These are phyloP conservation scores for Ditylenchus weischeri DNA, from an alignment of 2,888 invertebrate species.

Conservation along the genomic window DNA sequence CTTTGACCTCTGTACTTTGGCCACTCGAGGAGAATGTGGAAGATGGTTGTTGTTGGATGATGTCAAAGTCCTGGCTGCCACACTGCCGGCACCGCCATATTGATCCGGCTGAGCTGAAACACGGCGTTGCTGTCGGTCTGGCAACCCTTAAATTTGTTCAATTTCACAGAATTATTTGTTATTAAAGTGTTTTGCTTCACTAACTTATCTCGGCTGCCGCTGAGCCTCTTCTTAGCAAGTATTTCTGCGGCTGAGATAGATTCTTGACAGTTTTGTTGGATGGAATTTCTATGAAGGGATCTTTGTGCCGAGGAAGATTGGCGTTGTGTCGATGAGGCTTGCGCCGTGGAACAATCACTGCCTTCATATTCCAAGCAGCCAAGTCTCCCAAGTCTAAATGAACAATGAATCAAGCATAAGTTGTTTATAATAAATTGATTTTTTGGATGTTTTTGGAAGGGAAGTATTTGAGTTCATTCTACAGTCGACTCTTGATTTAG, in stretches of 20 bases:
- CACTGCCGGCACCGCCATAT: constrained; percentile 6
- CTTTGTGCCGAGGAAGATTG: not conserved
- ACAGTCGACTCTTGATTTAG: too few species aligned
- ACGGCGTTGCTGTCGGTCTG: not conserved
- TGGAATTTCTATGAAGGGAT: constrained; percentile 7
- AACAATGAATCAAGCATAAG: too few species aligned
- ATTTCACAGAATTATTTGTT: not conserved
- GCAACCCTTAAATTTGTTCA: not conserved
- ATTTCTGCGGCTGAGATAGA: not conserved
- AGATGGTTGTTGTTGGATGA: not conserved
- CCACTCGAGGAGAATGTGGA: not conserved
- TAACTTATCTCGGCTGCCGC: constrained; percentile 6
- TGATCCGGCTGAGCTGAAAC: not conserved
- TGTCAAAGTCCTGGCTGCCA: not conserved
- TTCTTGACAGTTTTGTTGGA: not conserved
- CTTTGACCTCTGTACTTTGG: constrained; percentile 1
- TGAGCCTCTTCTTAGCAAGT: not conserved
- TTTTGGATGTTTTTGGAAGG: too few species aligned
- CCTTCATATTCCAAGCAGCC: constrained; percentile 10
- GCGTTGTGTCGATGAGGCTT: not conserved
- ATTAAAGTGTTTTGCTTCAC: not conserved
- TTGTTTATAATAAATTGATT: too few species aligned
- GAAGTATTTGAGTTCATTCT: too few species aligned
- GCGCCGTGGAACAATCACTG: not conserved
- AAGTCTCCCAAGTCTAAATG: constrained; percentile 4